Base-by-base conservation (phyloP, 2,888 invertebrate genomes). In the Acronicta leporina region DNA sequence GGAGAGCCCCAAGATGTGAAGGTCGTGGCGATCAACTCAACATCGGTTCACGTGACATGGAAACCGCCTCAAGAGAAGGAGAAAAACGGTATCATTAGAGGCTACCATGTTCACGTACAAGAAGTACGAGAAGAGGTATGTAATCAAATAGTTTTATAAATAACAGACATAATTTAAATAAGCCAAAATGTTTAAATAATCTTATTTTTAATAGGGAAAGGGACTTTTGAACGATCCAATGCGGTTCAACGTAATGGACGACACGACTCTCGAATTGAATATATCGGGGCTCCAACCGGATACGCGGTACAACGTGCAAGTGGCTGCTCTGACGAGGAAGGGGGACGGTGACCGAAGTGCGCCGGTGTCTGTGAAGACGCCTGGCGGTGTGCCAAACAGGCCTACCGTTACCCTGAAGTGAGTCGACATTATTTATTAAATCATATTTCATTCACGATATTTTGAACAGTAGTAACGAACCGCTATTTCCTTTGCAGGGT, bases 71-170 rank as follows among this genome's bases (percentile, higher is more conserved):
- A 96, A 63, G 97, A 97, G 77, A 97, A 98, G 83, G 98, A 99
- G 82, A 96, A 98, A 69, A 98, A 99, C 87, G 99, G 99, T 47
- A 97, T 99, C 75, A 99, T 99, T 77, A 96, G 99, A 64, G 99
- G 99, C 27, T 99, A 99, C 92, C 99, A 99, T 88, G 98, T 99
- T 58, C 98, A 99, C 87, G 97, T 98, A 1, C 98, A 98, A 89
- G 98, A 98, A 95, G 96, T 97, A 47, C 96, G 97, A 84, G 97
- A 97, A 86, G 97, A 97, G 96, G 98, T 97, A 88, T 85, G 86
- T 68, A 41, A 16, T 16, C 13, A 40, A n/a, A 35, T 14, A 33
- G 11, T 33, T 33, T 33, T 33, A 11, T 33, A 33, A 33, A 11
- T 33, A 33, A 33, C 33, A 33, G 20, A 20, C 4, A 33, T 33